Conservation (phyloP, 2,797 vertebrate genomes). For the Scomberomorus guttatus region DNA sequence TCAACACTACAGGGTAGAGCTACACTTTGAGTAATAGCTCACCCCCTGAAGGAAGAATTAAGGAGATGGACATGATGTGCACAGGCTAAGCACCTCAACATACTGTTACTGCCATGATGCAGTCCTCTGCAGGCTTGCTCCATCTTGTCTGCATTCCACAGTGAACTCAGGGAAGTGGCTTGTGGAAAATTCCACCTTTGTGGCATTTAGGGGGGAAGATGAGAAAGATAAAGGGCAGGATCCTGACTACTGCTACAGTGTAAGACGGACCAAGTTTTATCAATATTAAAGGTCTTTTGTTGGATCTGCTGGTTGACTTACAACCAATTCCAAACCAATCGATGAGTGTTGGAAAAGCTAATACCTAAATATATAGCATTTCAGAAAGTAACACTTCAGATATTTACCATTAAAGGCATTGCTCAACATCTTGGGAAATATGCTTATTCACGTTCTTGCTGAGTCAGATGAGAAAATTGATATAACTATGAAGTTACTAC, state of each 20-base stretch:
- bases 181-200: slow-evolving; percentile 84
- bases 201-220: slow-evolving; percentile 61
- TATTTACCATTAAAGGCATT: not conserved
- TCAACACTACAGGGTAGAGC: slow-evolving; percentile 25
- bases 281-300: slow-evolving; percentile 23
- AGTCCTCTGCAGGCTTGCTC: slow-evolving; percentile 70
- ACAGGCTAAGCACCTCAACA: slow-evolving; percentile 50
- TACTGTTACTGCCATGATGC: slow-evolving; percentile 56
- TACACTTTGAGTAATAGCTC: slow-evolving; percentile 50
- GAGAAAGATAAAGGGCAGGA: slow-evolving; percentile 59
- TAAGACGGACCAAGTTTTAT: slow-evolving; percentile 9
- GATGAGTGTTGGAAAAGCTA: not conserved
- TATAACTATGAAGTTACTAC: not conserved
- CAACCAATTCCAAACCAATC: not conserved
- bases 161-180: slow-evolving; percentile 62
- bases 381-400: not conserved
- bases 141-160: slow-evolving; percentile 84
- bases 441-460: too few species aligned
- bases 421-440: not conserved
- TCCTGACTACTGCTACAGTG: slow-evolving; percentile 31
- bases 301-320: slow-evolving; percentile 13
- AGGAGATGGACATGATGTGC: slow-evolving; percentile 57
- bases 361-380: not conserved
- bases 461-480: not conserved
- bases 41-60: slow-evolving; percentile 55